Conservation (phyloP, 2,113 vertebrate species). For the Bubalus kerabau region DNA sequence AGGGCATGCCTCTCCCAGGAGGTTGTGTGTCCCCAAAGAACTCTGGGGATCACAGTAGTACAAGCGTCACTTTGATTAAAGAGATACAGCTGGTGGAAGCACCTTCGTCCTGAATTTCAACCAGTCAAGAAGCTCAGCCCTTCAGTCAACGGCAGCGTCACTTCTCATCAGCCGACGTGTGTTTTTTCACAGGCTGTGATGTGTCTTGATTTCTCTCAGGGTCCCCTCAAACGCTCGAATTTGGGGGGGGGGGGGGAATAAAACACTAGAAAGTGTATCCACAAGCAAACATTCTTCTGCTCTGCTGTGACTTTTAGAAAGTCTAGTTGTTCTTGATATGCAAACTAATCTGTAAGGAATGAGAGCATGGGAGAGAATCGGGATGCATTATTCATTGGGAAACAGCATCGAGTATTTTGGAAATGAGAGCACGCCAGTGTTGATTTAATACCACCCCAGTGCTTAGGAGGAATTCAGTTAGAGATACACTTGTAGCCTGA, state of each 20-base stretch:
- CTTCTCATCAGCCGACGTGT: background rate
- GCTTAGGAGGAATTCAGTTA: background rate
- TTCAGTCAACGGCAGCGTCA: fast-evolving
- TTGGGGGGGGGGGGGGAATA: background rate
- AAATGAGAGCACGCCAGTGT: background rate
- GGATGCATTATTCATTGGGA: constrained; percentile 20
- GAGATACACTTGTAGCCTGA: background rate
- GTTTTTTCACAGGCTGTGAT: background rate
- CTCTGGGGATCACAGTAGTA: background rate
- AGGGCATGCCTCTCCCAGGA: background rate
- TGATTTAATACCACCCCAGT: background rate
- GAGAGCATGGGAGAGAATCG: background rate
- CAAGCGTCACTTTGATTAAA: background rate
- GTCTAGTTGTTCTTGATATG: background rate
- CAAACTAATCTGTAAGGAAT: background rate
- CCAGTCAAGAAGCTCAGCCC: background rate
- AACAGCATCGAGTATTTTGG: background rate
- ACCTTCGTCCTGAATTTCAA: background rate
- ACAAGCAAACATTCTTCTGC: background rate
- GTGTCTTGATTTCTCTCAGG: background rate
- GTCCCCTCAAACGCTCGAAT: background rate
- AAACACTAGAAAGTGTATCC: background rate
- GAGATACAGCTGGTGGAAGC: background rate
- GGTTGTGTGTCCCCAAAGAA: background rate
- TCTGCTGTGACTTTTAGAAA: constrained; percentile 9